Conservation (phyloP, 2,797 vertebrate species). For the Chaetodon trifasciatus region DNA sequence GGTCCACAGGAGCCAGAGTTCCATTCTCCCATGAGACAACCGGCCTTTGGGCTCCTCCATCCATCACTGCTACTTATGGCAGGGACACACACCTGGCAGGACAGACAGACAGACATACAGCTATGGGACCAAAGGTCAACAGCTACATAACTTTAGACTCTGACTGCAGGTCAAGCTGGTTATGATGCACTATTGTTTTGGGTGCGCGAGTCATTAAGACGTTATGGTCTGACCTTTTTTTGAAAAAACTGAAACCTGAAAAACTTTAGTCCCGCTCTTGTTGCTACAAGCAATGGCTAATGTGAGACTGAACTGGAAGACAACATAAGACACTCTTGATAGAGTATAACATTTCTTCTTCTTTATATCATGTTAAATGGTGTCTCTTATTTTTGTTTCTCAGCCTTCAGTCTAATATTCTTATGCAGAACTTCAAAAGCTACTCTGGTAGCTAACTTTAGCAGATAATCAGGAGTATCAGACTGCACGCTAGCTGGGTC, state of each 20-base stretch:
- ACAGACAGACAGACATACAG: background rate
- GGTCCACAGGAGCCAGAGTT: slow-evolving; percentile 84
- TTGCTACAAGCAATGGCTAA: background rate
- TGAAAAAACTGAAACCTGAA: too few relatives aligned
- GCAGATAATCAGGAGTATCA: background rate
- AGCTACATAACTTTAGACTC: background rate
- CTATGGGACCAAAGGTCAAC: slow-evolving; percentile 47
- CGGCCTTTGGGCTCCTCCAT: slow-evolving; percentile 86
- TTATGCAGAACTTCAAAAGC: slow-evolving; percentile 42
- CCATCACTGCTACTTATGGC: slow-evolving; percentile 83
- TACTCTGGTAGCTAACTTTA: slow-evolving; percentile 52
- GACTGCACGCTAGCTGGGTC: background rate
- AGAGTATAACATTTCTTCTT: background rate
- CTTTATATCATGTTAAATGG: background rate
- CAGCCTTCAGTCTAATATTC: background rate
- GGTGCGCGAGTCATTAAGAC: background rate
- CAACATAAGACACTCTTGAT: background rate
- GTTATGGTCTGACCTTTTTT: slow-evolving; percentile 4
- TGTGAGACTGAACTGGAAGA: background rate
- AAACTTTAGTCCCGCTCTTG: background rate
- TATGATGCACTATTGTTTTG: background rate
- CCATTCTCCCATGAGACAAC: slow-evolving; percentile 85
- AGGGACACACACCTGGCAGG: slow-evolving; percentile 48
- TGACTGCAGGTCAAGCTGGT: background rate
- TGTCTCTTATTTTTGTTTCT: background rate